These are phyloP conservation scores for Podarcis cretensis DNA, from an alignment of 2,113 vertebrate species.

Conservation along the genomic window DNA sequence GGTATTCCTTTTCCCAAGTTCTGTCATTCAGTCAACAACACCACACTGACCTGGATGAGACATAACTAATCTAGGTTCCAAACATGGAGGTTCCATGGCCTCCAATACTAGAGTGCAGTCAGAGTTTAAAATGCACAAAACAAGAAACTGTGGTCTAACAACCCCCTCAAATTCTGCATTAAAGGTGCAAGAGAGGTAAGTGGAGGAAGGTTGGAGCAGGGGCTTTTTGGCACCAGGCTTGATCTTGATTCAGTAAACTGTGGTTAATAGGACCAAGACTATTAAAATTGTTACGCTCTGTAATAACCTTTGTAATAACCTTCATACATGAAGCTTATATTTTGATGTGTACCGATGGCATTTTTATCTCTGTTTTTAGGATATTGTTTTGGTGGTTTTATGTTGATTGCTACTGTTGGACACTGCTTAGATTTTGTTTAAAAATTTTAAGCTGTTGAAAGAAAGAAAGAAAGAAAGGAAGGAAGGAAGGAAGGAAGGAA, in stretches of 20 bases:
- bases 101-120: neutral
- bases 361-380: too few species aligned
- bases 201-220: neutral
- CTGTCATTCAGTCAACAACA: neutral
- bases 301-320: too few species aligned
- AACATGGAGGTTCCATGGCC: neutral
- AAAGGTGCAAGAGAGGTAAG: neutral
- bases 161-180: neutral
- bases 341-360: too few species aligned
- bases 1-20: neutral
- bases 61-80: neutral
- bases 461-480: neutral
- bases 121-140: neutral
- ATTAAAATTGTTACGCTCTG: neutral
- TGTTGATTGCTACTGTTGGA: too few species aligned
- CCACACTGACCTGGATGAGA: neutral
- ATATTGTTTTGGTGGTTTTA: too few species aligned
- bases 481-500: neutral
- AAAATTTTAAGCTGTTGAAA: too few species aligned
- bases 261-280: neutral
- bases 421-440: too few species aligned
- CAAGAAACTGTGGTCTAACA: neutral
- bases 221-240: neutral
- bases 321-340: too few species aligned
- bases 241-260: neutral